Evolutionary conservation across 2,888 invertebrate genomes (phyloP), one percentile per base, ranked within the genome.

Genomic region (Thera britannica): DNA sequence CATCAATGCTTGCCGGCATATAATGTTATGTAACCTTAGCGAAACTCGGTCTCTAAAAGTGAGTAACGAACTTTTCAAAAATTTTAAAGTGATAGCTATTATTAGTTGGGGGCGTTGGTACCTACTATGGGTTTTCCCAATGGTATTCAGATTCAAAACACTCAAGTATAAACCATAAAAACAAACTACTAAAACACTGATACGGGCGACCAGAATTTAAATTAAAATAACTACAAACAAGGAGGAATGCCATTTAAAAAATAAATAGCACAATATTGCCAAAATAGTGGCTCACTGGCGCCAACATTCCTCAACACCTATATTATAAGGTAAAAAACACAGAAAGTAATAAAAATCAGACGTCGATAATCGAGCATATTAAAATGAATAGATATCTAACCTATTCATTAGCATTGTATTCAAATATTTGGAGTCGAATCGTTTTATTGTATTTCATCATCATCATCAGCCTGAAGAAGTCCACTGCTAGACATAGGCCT

Each of bases 331-430:
- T 49, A 49, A 52, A 35, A 65, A 55, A 60, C 51, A 23, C 23
- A 23, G 23, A 23, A 23, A 23, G 23, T 23, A 23, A n/a, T 49
- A 65, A 72, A 58, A 57, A 65, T 65, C 71, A 70, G 52, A 34
- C 52, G 9, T 52, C 34, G 9, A 34, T 34, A 52, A 34, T 9
- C 9, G 7, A 46, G 44, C 2, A 46, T 46, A 44, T 44, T 44
- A 6, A 6, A 44, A 44, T 44, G 5, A 2, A 2, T 44, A 38
- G 38, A 4, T 41, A 41, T 4, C 41, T 41, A 41, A 46, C 44
- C 2, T 52, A 52, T 52, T 71, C 67, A 75, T 74, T 72, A 61
- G 63, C 65, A 67, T 74, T 74, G 69, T 72, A 73, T 73, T 70
- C 65, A 68, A 72, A 52, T 52, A 52, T 52, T 52, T 52, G 12